A percentile compares a stretch with the other conserved stretches of the same genome.
Conservation (phyloP, 1,140 invertebrate species). For the Drosophila sechellia region DNA sequence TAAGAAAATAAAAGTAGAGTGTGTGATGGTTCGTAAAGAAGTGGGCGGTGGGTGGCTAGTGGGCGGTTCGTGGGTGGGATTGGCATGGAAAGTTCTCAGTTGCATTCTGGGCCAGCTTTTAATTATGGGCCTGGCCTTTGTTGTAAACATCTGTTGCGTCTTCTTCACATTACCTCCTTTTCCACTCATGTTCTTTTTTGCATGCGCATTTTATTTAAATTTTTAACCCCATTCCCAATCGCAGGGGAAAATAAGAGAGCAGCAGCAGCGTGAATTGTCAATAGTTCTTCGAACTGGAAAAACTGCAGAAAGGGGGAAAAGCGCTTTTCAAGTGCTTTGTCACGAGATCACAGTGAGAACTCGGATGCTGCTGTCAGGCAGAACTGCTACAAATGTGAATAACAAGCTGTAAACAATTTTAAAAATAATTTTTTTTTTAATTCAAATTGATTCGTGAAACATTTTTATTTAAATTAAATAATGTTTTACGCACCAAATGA, state of each 20-base stretch:
- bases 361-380: neutral
- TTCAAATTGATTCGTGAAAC: too few relatives aligned
- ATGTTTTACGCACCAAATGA: too few relatives aligned
- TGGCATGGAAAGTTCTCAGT: conserved; percentile 45
- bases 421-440: neutral
- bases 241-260: conserved; percentile 22
- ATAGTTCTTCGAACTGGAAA: conserved; percentile 58
- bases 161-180: conserved; percentile 24
- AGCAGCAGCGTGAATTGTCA: conserved; percentile 53
- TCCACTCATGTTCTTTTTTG: conserved; percentile 40
- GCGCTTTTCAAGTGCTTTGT: conserved; percentile 20
- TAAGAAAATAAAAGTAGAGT: too few relatives aligned
- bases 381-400: too few relatives aligned
- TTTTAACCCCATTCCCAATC: conserved; percentile 68
- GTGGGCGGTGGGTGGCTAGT: neutral
- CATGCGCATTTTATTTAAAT: conserved; percentile 81
- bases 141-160: conserved; percentile 39
- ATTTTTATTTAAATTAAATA: too few relatives aligned
- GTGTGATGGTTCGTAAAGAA: neutral
- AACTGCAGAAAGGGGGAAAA: conserved; percentile 13
- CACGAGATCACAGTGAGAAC: conserved; percentile 13
- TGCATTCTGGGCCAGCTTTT: conserved; percentile 75
- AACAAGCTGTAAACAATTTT: neutral
- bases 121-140: conserved; percentile 72
- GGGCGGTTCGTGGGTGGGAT: conserved; percentile 3